Base-by-base conservation (phyloP, 1,140 invertebrate species). In the Ceratoteleas bidentatus region DNA sequence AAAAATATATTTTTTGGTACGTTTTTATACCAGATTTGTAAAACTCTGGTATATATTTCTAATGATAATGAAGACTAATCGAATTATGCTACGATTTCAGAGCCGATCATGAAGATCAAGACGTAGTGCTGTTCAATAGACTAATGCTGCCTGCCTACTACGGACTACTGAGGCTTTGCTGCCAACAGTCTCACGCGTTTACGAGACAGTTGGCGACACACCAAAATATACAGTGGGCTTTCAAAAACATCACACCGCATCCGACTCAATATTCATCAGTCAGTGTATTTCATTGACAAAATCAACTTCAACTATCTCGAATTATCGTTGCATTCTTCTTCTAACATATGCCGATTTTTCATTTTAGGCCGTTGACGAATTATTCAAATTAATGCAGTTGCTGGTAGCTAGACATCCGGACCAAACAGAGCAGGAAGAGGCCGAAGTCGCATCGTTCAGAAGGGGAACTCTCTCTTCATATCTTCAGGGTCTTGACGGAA, bases 211-310 rank as follows among this genome's bases (percentile, higher is more conserved):
- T 98, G 24, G 96, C 97, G 0, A 94, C 94, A 76, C 97, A 99
- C 93, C 97, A 98, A 91, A 98, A 99, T 92, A 94, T 98, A 45
- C 96, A 97, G 87, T 99, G 97, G 97, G 97, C 97, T 53, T 98
- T 98, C 89, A 97, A 98, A 86, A 98, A 98, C 88, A 98, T 99
- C 61, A 97, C 97, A 14, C 97, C 97, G 11, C 97, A 98, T 92
- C 96, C 96, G 13, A 96, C 96, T 24, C 97, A 98, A 85, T 99
- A 99, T 92, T 94, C 96, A 43, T 94, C 94, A 15, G 95, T 95
- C 89, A 92, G 92, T 90, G 43, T 62, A 47, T 76, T 61, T 32
- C 54, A 40, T 58, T 52, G 1, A 49, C 24, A 24, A 14, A 24
- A 16, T 24, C 9, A 52, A 6, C 9, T 5, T 38, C 36, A 38